Evolutionary conservation across 2,797 vertebrate genomes (phyloP), one percentile per base, ranked within the genome.

Genomic region (Cossypha heuglini): DNA sequence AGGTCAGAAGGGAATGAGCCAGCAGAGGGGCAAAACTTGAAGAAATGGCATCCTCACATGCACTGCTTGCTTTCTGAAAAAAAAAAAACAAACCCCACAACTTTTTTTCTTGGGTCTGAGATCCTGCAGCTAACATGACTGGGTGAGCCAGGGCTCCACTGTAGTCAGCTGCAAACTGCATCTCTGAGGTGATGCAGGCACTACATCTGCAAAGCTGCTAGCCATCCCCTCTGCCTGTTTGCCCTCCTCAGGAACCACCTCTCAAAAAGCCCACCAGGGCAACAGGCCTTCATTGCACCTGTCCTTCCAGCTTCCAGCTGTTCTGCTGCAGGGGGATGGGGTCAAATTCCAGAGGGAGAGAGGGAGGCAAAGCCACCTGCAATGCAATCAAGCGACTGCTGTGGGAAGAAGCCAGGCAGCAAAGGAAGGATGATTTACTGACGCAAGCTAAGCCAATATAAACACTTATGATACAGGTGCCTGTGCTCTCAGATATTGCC

Each of bases 361-460:
- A 64, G 29, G 20, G 29, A 93, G 40, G 62, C n/a, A 88, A 78
- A 95, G 85, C 54, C 63, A 86, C 85, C 63, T 91, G 91, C 85
- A 63, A 10, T 73, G 69, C 29, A 90, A 76, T 62, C 76, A 73
- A 67, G 59, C 1, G 0, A 63, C 52, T 71, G 73, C 89, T 5
- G 19, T 66, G 76, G 62, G 66, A 93, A 94, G 86, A 62, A 78
- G 81, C 69, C 5, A 13, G 63, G 76, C 78, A 86, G 66, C 3
- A 4, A 68, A 93, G 72, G 81, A 87, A 86, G 51, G 89, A 84
- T 90, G 79, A 94, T 93, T 84, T 96, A 94, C 85, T 86, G 79
- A 51, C 73, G 71, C 43, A 76, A 90, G 89, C 93, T 90, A 91
- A 96, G 91, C 91, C 93, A 97, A 91, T 84, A 93, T 93, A 94